A percentile compares a stretch with the other conserved stretches of the same genome.
Conservation (phyloP, 2,113 vertebrate species). For the Podocnemis expansa region DNA sequence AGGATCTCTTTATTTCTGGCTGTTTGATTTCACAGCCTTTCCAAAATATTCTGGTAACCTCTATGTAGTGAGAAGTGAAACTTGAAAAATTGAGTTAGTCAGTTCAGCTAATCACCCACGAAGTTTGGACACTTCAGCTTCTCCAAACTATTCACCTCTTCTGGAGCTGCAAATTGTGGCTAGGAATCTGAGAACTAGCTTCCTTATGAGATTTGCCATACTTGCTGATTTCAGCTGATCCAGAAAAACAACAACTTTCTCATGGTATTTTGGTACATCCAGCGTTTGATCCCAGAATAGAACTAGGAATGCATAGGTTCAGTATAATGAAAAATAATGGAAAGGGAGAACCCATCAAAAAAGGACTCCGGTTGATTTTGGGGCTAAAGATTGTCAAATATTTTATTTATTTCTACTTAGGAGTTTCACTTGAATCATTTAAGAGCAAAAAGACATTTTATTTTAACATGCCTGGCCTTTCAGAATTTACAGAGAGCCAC, state of each 20-base stretch:
- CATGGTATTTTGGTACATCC: neutral
- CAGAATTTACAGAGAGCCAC: constrained; percentile 1
- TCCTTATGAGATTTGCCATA: constrained; percentile 39
- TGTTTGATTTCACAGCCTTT: constrained; percentile 7
- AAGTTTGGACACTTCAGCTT: constrained; percentile 34
- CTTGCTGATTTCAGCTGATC: constrained; percentile 48
- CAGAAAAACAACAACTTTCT: constrained; percentile 38
- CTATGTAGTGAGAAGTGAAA: constrained; percentile 34
- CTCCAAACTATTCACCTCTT: constrained; percentile 31
- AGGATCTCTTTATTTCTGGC: constrained; percentile 6
- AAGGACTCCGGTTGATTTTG: constrained; percentile 9
- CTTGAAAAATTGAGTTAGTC: constrained; percentile 13
- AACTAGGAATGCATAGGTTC: constrained; percentile 34
- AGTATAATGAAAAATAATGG: constrained; percentile 13
- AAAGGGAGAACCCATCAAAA: constrained; percentile 18
- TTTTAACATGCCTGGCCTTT: constrained; percentile 32
- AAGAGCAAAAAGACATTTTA: neutral
- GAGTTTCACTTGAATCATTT: constrained; percentile 22
- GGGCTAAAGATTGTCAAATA: neutral
- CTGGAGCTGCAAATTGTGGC: constrained; percentile 31
- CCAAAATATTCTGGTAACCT: neutral
- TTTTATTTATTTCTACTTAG: constrained; percentile 27
- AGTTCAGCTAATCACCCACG: neutral
- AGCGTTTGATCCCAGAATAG: constrained; percentile 39
- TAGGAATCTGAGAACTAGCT: neutral